Evolutionary conservation across 2,797 vertebrate species (phyloP).

Genomic region (Calcarius lapponicus): DNA sequence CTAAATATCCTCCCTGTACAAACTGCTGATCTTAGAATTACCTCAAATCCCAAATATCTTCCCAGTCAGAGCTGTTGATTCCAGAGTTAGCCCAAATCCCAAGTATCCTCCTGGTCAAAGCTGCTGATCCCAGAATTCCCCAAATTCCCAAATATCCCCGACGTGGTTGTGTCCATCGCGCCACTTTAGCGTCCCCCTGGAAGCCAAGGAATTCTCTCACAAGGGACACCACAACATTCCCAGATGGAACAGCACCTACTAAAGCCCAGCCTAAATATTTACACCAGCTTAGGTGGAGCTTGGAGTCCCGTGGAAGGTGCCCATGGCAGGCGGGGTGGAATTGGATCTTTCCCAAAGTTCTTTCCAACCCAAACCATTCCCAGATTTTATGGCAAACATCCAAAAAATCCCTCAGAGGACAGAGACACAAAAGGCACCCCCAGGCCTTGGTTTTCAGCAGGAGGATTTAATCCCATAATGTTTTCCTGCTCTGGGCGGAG

Average conservation of each 20-base stretch:
- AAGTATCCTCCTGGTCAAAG: not conserved
- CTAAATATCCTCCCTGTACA: not conserved
- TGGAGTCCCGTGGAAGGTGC: not conserved
- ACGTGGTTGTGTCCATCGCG: not conserved
- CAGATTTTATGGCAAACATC: not conserved
- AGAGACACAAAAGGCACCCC: not conserved
- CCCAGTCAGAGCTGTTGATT: not conserved
- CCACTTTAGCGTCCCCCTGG: not conserved
- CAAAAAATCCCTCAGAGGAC: not conserved
- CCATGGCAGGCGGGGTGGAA: accelerated
- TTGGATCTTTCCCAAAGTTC: not conserved
- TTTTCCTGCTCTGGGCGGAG: not conserved
- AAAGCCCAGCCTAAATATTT: not conserved
- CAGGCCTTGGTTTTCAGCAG: not conserved
- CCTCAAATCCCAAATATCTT: not conserved
- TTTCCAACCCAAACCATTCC: not conserved
- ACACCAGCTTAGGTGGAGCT: no score
- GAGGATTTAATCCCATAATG: not conserved
- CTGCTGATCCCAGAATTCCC: not conserved
- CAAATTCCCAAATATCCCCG: not conserved
- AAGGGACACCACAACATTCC: not conserved
- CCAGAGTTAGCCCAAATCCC: no score
- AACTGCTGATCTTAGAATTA: not conserved
- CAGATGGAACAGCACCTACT: not conserved
- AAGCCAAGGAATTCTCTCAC: not conserved